These are phyloP conservation scores for Galbula dea DNA, from an alignment of 2,113 vertebrate genomes.

Conservation along the genomic window DNA sequence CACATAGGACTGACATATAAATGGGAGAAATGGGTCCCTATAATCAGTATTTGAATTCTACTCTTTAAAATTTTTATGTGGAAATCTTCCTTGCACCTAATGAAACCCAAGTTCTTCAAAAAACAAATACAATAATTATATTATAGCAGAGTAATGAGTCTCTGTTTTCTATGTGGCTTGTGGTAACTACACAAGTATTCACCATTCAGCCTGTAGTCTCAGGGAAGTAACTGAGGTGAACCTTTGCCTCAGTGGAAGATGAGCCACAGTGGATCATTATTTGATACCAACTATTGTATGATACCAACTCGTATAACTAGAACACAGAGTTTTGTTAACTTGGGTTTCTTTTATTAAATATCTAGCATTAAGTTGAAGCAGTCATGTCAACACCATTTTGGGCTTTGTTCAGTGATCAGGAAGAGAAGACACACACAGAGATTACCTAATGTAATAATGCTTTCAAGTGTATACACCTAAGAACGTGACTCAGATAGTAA, in stretches of 20 bases:
- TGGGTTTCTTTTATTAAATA: neutral
- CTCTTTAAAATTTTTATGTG: neutral
- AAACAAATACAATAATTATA: neutral
- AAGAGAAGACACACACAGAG: neutral
- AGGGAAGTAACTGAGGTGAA: neutral
- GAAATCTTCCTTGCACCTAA: neutral
- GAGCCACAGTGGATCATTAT: accelerated
- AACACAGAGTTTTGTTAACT: neutral
- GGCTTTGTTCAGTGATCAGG: neutral
- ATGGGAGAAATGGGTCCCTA: neutral
- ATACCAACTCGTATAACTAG: neutral
- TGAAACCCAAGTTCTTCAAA: neutral
- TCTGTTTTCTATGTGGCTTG: neutral
- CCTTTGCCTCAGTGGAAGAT: neutral
- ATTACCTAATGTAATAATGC: neutral
- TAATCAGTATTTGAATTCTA: neutral
- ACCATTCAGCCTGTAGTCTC: neutral
- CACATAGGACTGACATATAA: neutral
- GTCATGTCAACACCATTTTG: neutral
- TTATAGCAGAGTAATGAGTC: neutral
- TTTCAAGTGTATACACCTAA: neutral
- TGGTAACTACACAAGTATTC: neutral
- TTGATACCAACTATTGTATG: neutral
- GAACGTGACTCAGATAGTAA: neutral
- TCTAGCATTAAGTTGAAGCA: neutral